phyloP scores from a whole-genome alignment of 1,140 invertebrate genomes.

The Drosophila littoralis region DNA sequence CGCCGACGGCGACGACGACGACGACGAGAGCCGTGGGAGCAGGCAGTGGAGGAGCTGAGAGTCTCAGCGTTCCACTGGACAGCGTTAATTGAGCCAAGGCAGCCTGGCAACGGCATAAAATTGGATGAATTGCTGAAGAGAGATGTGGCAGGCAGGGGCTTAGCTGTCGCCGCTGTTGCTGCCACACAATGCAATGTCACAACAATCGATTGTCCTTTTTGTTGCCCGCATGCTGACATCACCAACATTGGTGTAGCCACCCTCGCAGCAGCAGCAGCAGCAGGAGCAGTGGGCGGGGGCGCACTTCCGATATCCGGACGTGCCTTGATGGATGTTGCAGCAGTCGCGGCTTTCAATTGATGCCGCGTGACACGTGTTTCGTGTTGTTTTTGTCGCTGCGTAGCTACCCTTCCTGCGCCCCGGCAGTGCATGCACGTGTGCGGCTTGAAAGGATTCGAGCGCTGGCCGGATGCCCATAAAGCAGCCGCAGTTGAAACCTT shows the following conservation, averaged over 20 bases:
- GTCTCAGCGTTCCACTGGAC: slow-evolving; percentile 34
- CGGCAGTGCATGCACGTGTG: slow-evolving; percentile 59
- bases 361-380: slow-evolving; percentile 69
- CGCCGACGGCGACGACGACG: no score
- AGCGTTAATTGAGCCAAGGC: slow-evolving; percentile 72
- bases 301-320: slow-evolving; percentile 70
- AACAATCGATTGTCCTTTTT: slow-evolving; percentile 82
- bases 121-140: slow-evolving; percentile 55
- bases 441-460: slow-evolving; percentile 61
- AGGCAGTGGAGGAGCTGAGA: neutral
- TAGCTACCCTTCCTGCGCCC: slow-evolving; percentile 54
- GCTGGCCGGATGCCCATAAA: slow-evolving; percentile 59
- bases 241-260: slow-evolving; percentile 44
- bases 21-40: slow-evolving; percentile 39
- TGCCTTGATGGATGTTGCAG: slow-evolving; percentile 57
- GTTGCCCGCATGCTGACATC: slow-evolving; percentile 77
- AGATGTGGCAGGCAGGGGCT: slow-evolving; percentile 8
- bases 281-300: slow-evolving; percentile 16
- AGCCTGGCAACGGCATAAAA: slow-evolving; percentile 53
- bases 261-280: slow-evolving; percentile 32
- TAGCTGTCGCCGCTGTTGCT: neutral
- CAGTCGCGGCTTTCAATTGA: slow-evolving; percentile 44
- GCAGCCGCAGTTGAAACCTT: slow-evolving; percentile 61
- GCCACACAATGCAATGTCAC: slow-evolving; percentile 72
- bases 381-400: slow-evolving; percentile 28